Conservation (phyloP, 1,140 invertebrate genomes). For the Drosophila lowei region DNA sequence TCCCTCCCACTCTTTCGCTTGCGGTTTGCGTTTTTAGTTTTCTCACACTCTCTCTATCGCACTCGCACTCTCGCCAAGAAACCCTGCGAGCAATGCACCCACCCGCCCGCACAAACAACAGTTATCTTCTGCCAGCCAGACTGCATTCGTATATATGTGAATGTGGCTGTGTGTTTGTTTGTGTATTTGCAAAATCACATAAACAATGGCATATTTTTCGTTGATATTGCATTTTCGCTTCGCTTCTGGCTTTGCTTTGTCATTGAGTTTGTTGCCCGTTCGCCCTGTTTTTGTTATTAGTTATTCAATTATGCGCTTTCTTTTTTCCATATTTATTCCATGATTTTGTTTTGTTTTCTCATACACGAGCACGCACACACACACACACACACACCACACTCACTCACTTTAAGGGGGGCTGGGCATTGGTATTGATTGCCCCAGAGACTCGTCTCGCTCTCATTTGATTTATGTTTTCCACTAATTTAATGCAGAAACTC, state of each 20-base stretch:
- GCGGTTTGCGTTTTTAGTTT: too few relatives aligned
- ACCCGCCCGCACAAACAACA: constrained; percentile 52
- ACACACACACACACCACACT: constrained; percentile 10
- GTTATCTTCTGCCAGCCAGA: constrained; percentile 49
- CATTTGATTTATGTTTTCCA: constrained; percentile 38
- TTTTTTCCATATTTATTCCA: constrained; percentile 50
- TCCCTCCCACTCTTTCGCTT: neutral
- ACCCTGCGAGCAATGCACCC: constrained; percentile 67
- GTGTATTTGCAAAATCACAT: constrained; percentile 67
- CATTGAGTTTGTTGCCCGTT: constrained; percentile 59
- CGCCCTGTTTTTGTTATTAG: constrained; percentile 74
- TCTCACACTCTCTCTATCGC: constrained; percentile 13
- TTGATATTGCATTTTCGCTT: constrained; percentile 50
- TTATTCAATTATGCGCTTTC: constrained; percentile 80
- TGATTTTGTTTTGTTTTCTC: constrained; percentile 74
- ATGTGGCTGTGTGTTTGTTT: constrained; percentile 13
- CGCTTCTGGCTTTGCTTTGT: constrained; percentile 56
- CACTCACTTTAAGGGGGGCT: constrained; percentile 32
- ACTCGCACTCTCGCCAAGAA: constrained; percentile 26
- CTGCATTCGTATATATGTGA: constrained; percentile 8
- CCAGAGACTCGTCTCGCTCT: constrained; percentile 53
- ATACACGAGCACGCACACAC: constrained; percentile 35
- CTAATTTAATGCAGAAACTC: constrained; percentile 34
- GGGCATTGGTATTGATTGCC: constrained; percentile 69
- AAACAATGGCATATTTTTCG: constrained; percentile 73